phyloP scores from a whole-genome alignment of 2,888 invertebrate species.

The Sceliomorpha sp. region DNA sequence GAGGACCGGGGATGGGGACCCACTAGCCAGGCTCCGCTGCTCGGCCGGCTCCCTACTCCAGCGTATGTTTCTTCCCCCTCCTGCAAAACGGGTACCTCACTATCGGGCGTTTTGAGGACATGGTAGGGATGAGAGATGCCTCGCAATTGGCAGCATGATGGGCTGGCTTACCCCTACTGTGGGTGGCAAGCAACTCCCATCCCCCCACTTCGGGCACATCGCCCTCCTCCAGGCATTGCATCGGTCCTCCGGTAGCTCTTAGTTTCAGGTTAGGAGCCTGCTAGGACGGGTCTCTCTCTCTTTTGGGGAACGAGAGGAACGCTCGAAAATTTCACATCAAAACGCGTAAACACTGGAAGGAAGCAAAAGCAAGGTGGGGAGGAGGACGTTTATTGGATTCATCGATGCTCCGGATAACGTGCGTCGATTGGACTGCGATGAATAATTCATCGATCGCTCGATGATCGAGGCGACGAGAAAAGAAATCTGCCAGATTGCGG shows the following conservation, averaged over 20 bases:
- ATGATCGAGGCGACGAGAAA: slow-evolving; percentile 7
- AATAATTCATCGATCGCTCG: slow-evolving; percentile 1
- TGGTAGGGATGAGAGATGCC: slow-evolving; percentile 72
- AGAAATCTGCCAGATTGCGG: slow-evolving; percentile 8
- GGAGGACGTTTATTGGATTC: not conserved
- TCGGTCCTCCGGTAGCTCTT: slow-evolving; percentile 79
- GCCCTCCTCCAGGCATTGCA: slow-evolving; percentile 78
- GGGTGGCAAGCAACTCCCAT: slow-evolving; percentile 64
- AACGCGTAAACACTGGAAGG: slow-evolving; percentile 36
- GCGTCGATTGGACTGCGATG: slow-evolving; percentile 12
- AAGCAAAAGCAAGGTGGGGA: slow-evolving; percentile 19
- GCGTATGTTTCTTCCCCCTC: slow-evolving; percentile 57
- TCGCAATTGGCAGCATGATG: slow-evolving; percentile 67
- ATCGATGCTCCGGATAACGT: slow-evolving; percentile 1
- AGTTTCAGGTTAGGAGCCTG: slow-evolving; percentile 81
- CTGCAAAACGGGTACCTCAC: slow-evolving; percentile 58
- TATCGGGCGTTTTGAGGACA: slow-evolving; percentile 70
- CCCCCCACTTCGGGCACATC: slow-evolving; percentile 69
- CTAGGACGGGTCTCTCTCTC: slow-evolving; percentile 79
- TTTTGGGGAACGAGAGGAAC: slow-evolving; percentile 60
- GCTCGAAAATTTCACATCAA: slow-evolving; percentile 49
- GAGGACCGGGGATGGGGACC: slow-evolving; percentile 78
- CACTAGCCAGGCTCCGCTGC: slow-evolving; percentile 78
- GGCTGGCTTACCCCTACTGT: slow-evolving; percentile 72
- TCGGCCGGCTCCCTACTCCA: slow-evolving; percentile 62